phyloP scores from a whole-genome alignment of 2,888 invertebrate species.

The Erebia ligea region DNA sequence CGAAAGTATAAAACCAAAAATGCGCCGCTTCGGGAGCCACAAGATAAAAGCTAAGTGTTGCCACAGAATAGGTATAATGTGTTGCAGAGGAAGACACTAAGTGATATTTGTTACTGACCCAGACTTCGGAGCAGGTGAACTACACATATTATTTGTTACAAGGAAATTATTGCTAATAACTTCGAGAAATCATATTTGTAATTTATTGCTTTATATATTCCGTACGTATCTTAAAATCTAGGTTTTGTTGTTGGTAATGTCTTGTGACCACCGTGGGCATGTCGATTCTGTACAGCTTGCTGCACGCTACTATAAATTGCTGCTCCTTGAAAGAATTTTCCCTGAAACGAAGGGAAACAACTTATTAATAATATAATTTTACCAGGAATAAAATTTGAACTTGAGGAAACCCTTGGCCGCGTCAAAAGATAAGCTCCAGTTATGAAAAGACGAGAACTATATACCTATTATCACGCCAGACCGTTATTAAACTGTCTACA shows the following conservation, averaged over 20 bases:
- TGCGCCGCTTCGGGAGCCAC: too few relatives aligned
- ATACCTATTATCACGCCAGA: neutral
- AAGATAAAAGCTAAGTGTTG: too few relatives aligned
- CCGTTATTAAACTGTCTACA: conserved; percentile 9
- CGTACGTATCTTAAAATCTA: neutral
- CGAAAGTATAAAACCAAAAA: too few relatives aligned
- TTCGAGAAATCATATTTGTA: neutral
- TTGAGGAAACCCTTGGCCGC: neutral
- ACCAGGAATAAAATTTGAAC: neutral
- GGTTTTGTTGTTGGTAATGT: conserved; percentile 13
- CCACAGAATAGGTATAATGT: too few relatives aligned
- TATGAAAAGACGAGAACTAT: conserved; percentile 11
- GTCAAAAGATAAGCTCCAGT: conserved; percentile 7
- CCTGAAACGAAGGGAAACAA: conserved; percentile 43
- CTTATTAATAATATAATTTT: neutral
- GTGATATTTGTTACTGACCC: neutral
- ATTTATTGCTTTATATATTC: neutral
- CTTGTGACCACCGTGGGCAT: conserved; percentile 31
- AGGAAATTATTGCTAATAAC: conserved; percentile 15
- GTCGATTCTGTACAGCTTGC: conserved; percentile 49
- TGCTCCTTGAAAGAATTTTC: conserved; percentile 54
- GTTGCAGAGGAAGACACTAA: too few relatives aligned
- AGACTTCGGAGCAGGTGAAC: neutral
- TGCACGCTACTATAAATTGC: conserved; percentile 53
- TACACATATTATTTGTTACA: conserved; percentile 11